Conservation (phyloP, 2,113 vertebrate genomes). For the Nothoprocta perdicaria region DNA sequence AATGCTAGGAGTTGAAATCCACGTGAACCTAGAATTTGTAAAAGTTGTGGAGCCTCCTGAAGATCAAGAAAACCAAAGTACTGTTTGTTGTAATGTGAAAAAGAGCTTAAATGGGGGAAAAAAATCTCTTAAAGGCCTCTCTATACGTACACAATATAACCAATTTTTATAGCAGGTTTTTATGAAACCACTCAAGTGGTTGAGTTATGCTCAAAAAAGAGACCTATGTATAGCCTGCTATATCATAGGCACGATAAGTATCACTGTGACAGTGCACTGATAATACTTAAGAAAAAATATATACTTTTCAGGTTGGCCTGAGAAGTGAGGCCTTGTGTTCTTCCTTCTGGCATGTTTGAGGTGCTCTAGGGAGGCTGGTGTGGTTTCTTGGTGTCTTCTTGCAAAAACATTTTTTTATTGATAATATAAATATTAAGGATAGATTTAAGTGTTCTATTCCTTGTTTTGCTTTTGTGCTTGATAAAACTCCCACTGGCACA, state of each 20-base stretch:
- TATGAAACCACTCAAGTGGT: neutral
- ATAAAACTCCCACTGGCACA: neutral
- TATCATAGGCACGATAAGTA: accelerated
- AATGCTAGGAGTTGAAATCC: conserved; percentile 93
- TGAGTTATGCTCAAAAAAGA: neutral
- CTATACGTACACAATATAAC: neutral
- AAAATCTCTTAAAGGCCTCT: neutral
- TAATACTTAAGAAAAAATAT: neutral
- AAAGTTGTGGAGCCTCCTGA: conserved; percentile 92
- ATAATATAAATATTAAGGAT: conserved; percentile 41
- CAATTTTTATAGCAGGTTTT: neutral
- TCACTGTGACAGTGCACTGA: neutral
- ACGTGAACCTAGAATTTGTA: conserved; percentile 93
- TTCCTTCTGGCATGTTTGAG: conserved; percentile 20
- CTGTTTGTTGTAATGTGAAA: neutral
- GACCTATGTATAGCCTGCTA: neutral
- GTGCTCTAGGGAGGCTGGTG: conserved; percentile 24
- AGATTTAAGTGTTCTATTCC: neutral
- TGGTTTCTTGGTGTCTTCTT: conserved; percentile 31
- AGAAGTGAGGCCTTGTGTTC: neutral
- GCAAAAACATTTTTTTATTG: conserved; percentile 28
- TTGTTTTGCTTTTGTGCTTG: neutral
- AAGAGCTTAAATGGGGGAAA: neutral
- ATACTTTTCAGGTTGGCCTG: neutral
- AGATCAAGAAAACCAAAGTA: conserved; percentile 95